Conservation (phyloP, 2,888 invertebrate species). For the Orthosia gothica region DNA sequence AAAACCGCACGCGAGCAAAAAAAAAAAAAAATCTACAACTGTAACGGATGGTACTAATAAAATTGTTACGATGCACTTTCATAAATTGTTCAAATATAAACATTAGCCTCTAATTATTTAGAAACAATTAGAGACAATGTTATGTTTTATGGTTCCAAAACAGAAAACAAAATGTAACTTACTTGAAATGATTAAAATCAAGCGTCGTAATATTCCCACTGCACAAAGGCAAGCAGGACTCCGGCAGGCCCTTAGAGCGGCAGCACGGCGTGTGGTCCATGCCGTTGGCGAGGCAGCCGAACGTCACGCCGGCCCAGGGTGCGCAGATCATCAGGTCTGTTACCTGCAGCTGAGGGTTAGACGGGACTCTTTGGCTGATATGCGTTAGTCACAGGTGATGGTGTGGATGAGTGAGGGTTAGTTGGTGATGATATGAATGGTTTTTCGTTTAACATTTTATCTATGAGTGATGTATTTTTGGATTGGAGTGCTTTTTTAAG, state of each 20-base stretch:
- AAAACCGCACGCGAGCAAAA: too few relatives aligned
- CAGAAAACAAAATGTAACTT: too few relatives aligned
- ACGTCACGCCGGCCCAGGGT: conserved; percentile 96
- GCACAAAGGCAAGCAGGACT: conserved; percentile 94
- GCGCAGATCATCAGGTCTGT: conserved; percentile 97
- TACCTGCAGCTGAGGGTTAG: conserved; percentile 91
- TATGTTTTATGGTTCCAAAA: too few relatives aligned
- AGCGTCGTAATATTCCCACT: conserved; percentile 95
- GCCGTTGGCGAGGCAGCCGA: conserved; percentile 95
- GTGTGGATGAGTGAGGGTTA: conserved; percentile 35
- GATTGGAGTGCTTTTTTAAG: background rate
- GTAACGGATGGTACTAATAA: too few relatives aligned
- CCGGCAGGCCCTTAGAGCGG: conserved; percentile 94
- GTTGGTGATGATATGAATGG: conserved; percentile 11
- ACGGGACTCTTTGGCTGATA: conserved; percentile 78
- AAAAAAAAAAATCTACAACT: too few relatives aligned
- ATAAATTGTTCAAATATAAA: too few relatives aligned
- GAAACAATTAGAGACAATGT: too few relatives aligned
- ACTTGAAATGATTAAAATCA: conserved; percentile 96
- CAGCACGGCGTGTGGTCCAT: conserved; percentile 96
- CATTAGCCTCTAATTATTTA: too few relatives aligned
- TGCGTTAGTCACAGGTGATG: conserved; percentile 86
- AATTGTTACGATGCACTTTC: too few relatives aligned
- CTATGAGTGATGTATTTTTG: background rate
- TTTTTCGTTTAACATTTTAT: background rate